A percentile compares a stretch with the other conserved stretches of the same genome.
These are phyloP conservation scores for Caenorhabditis macrosperma DNA, from an alignment of 2,888 invertebrate genomes.

Conservation along the genomic window DNA sequence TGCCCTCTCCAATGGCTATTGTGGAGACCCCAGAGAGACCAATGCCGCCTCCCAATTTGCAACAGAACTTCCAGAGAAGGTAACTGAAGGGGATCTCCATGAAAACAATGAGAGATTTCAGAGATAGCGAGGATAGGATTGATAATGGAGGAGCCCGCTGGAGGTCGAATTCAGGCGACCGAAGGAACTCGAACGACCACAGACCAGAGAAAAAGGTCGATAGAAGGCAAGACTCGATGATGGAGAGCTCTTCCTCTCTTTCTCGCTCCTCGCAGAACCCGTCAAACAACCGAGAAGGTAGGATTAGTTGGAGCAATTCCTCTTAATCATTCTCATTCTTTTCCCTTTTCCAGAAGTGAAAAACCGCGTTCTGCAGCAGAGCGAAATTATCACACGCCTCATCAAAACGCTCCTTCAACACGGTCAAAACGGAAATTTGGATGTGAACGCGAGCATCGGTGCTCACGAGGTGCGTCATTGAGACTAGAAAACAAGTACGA, in stretches of 20 bases:
- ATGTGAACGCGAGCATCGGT: constrained; percentile 37
- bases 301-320: constrained; percentile 3
- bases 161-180: constrained; percentile 54
- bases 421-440: constrained; percentile 54
- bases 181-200: constrained; percentile 51
- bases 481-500: constrained; percentile 25
- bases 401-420: constrained; percentile 44
- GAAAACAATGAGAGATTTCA: constrained; percentile 1
- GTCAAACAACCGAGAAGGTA: constrained; percentile 37
- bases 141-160: constrained; percentile 49
- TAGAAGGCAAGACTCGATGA: constrained; percentile 36
- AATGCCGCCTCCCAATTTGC: constrained; percentile 19
- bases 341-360: constrained; percentile 26
- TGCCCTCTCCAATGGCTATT: constrained; percentile 51
- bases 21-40: constrained; percentile 33
- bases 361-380: constrained; percentile 45
- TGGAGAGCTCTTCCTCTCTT: constrained; percentile 43
- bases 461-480: constrained; percentile 36
- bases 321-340: not conserved
- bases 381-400: constrained; percentile 40
- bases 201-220: constrained; percentile 43
- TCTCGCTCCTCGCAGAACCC: constrained; percentile 44
- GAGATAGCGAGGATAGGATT: constrained; percentile 49
- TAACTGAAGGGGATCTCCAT: not conserved
- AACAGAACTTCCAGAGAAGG: constrained; percentile 42